A percentile compares a stretch with the other conserved stretches of the same genome.
Evolutionary conservation across 1,140 invertebrate genomes (phyloP).

Genomic region (Cylas formicarius): DNA sequence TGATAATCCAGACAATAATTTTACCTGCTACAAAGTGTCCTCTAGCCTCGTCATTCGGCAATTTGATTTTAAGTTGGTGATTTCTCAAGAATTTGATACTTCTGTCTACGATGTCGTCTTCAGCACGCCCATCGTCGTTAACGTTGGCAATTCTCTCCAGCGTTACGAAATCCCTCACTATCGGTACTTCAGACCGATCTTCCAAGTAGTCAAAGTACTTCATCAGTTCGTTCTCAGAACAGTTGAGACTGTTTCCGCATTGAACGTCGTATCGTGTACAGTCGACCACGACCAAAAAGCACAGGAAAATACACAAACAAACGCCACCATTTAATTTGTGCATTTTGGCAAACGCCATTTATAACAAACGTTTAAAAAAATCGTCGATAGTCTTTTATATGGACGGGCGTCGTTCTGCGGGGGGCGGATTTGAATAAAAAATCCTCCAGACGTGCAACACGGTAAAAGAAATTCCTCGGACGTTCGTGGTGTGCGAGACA

Average conservation of each 20-base stretch:
- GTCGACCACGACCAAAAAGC: slow-evolving; percentile 1
- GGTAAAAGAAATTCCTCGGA: slow-evolving; percentile 19
- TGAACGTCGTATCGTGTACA: slow-evolving; percentile 16
- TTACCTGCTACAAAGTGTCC: slow-evolving; percentile 30
- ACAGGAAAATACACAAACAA: slow-evolving; percentile 2
- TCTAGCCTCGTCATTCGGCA: slow-evolving; percentile 38
- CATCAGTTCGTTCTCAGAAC: slow-evolving; percentile 42
- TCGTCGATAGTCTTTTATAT: too few species aligned
- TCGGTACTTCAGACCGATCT: slow-evolving; percentile 37
- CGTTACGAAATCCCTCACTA: slow-evolving; percentile 42
- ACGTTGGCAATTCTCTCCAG: slow-evolving; percentile 29
- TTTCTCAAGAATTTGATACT: slow-evolving; percentile 41
- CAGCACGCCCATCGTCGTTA: slow-evolving; percentile 33
- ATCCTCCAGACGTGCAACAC: slow-evolving; percentile 17
- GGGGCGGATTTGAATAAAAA: slow-evolving; percentile 14
- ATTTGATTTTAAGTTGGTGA: slow-evolving; percentile 42
- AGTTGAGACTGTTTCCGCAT: slow-evolving; percentile 27
- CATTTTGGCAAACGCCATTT: too few species aligned
- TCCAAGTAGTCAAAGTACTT: slow-evolving; percentile 42
- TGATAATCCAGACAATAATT: slow-evolving; percentile 15
- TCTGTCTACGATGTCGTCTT: slow-evolving; percentile 36
- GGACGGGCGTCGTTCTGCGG: too few species aligned
- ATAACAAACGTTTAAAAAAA: too few species aligned
- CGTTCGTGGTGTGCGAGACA: slow-evolving; percentile 14
- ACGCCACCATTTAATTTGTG: not conserved